Evolutionary conservation across 2,888 invertebrate species (phyloP).

Genomic region (Patella caerulea): DNA sequence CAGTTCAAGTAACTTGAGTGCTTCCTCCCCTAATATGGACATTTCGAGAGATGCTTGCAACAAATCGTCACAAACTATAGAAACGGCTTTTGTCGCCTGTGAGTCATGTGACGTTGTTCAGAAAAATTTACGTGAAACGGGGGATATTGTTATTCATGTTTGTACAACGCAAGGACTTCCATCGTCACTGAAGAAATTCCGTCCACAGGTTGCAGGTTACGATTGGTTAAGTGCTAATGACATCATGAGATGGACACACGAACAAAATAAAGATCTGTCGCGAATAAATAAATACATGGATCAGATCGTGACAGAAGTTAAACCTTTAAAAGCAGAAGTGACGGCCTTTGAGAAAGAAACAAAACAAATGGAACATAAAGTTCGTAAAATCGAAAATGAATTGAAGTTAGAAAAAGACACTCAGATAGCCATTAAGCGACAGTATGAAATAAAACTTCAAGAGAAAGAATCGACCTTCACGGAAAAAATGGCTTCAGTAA

Average conservation of each 20-base stretch:
- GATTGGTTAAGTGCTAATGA: conserved; percentile 67
- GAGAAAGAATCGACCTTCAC: conserved; percentile 51
- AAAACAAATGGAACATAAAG: conserved; percentile 55
- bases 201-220: conserved; percentile 55
- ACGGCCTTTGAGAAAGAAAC: conserved; percentile 51
- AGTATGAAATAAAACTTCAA: conserved; percentile 60
- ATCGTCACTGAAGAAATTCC: conserved; percentile 63
- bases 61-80: conserved; percentile 70
- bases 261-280: conserved; percentile 67
- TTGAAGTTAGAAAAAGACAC: conserved; percentile 61
- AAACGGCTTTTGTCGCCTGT: conserved; percentile 71
- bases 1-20: not conserved
- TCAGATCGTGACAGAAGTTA: conserved; percentile 54
- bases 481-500: conserved; percentile 45
- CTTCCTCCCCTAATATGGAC: conserved; percentile 27
- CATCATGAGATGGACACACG: conserved; percentile 65
- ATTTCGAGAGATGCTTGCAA: conserved; percentile 63
- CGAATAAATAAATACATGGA: conserved; percentile 62
- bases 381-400: conserved; percentile 54
- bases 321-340: conserved; percentile 60
- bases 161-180: conserved; percentile 68
- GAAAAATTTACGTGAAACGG: conserved; percentile 61
- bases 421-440: conserved; percentile 38
- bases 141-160: conserved; percentile 57
- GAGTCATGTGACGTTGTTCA: conserved; percentile 69